Base-by-base conservation (phyloP, 2,113 vertebrate genomes). In the Lonchura striata region DNA sequence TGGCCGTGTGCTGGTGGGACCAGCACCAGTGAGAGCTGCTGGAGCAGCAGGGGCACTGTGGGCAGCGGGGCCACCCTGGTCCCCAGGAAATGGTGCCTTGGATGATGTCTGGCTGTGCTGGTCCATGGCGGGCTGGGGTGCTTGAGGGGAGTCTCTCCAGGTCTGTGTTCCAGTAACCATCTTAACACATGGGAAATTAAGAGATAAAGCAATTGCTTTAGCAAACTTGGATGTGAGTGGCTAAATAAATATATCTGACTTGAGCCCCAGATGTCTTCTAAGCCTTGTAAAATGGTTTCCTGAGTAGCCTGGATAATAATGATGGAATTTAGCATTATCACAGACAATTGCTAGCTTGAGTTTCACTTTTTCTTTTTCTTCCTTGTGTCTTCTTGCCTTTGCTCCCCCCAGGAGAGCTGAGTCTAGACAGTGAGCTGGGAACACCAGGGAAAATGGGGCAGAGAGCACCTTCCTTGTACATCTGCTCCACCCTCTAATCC, bases 201-300 rank as follows among this genome's bases (percentile, higher is more conserved):
- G 91, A 97, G 81, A 96, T 82, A 95, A 97, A 92, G 75, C 71
- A 82, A 83, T 20, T 19, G 85, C 76, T 94, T 96, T 92, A 95
- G 74, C 54, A 79, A 92, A 95, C 54, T 4, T 83, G 94, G 86
- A 95, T 10, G 24, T 69, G 76, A 95, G 75, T 5, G 77, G 68
- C 59, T 95, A 87, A 25, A 47, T 79, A 97, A 97, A 93, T 84
- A 83, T 53, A 86, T 78, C 89, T 95, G 91, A 57, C 88, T 78
- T 56, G n/a, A 49, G 39, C 39, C 61, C 33, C 87, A 97, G 91
- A 88, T 86, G n/a, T 94, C 90, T 94, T 75, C 92, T 75, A 93
- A 96, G 88, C 81, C 87, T 90, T 71, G 72, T 92, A 91, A 90
- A 96, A 94, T 72, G 68, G 41, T 92, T 96, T 96, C 94, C 93